phyloP scores from a whole-genome alignment of 2,113 vertebrate genomes.

The Xenopus tropicalis region DNA sequence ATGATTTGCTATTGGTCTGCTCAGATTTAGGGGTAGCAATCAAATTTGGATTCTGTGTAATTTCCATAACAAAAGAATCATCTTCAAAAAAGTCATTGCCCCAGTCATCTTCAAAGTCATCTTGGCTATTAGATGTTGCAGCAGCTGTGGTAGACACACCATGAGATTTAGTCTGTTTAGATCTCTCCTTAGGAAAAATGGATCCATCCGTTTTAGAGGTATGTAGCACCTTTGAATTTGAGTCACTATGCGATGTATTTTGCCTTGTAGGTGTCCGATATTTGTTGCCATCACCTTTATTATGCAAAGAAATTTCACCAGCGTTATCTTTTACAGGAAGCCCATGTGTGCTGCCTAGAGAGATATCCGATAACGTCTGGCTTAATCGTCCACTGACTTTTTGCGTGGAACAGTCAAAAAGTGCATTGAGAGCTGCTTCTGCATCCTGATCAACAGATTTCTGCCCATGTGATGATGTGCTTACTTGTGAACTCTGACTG shows the following conservation, averaged over 20 bases:
- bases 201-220: background rate
- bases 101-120: conserved; percentile 83
- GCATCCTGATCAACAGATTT: conserved; percentile 59
- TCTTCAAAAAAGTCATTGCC: conserved; percentile 72
- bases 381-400: conserved; percentile 72
- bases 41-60: conserved; percentile 67
- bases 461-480: conserved; percentile 45
- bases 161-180: background rate
- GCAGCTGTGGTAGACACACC: conserved; percentile 22
- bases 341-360: conserved; percentile 40
- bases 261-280: background rate
- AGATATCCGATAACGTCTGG: conserved; percentile 55
- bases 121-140: conserved; percentile 32
- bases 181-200: rapidly evolving
- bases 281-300: background rate
- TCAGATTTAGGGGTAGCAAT: conserved; percentile 40
- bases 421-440: conserved; percentile 78
- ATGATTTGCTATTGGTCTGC: conserved; percentile 23
- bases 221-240: background rate
- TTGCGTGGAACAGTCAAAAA: conserved; percentile 89
- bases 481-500: conserved; percentile 48
- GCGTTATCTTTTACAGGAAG: conserved; percentile 39
- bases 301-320: background rate
- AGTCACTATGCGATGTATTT: background rate
- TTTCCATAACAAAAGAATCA: conserved; percentile 73